phyloP scores from a whole-genome alignment of 2,113 vertebrate species.

The Tenrec ecaudatus region DNA sequence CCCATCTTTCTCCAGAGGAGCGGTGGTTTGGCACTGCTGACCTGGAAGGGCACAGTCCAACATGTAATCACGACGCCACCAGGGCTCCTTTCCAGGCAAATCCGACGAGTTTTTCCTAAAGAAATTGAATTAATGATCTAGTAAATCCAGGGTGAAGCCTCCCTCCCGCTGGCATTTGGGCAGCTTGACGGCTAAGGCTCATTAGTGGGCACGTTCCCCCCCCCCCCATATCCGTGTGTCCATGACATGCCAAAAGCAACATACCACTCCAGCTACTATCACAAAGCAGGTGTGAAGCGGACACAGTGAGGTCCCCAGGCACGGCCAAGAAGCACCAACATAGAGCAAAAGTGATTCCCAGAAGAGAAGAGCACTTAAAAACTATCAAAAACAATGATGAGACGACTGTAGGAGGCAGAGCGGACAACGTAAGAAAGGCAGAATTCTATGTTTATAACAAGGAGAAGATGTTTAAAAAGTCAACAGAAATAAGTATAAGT shows the following conservation, averaged over 20 bases:
- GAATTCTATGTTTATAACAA: neutral
- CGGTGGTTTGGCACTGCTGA: no score
- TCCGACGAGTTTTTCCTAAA: neutral
- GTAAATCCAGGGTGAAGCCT: neutral
- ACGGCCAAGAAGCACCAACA: neutral
- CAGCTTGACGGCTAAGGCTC: neutral
- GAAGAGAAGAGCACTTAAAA: neutral
- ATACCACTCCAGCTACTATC: neutral
- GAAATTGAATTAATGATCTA: neutral
- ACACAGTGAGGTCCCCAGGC: neutral
- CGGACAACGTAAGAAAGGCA: neutral
- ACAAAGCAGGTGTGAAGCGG: neutral
- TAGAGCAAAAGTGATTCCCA: neutral
- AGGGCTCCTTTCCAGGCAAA: no score
- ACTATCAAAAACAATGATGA: neutral
- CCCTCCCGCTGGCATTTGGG: neutral
- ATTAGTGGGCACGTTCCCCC: no score
- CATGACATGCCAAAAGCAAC: neutral
- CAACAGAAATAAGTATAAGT: neutral
- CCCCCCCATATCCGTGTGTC: accelerated
- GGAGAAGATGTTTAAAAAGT: neutral
- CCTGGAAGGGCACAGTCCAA: no score
- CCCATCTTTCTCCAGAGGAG: no score
- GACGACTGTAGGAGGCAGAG: neutral
- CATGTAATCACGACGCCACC: no score